Evolutionary conservation across 64 coral and sea anemone species (phyloP).

Genomic region (Stichodactyla mertensii): DNA sequence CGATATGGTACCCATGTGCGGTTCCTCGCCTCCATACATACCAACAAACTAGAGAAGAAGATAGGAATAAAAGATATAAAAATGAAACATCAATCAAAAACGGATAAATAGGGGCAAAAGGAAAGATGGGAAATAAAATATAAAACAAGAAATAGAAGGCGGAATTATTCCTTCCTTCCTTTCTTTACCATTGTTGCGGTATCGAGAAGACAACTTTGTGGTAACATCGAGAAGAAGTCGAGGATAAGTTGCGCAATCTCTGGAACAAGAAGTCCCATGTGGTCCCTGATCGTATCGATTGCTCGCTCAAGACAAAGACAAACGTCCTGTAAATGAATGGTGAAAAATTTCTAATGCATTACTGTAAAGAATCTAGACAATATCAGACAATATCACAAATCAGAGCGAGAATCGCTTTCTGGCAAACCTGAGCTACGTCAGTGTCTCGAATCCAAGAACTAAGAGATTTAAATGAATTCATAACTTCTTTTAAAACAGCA

Average conservation of each 20-base stretch:
- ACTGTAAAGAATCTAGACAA: no score
- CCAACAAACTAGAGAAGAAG: conserved; percentile 52
- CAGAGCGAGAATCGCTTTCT: no score
- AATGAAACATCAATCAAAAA: not conserved
- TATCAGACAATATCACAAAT: no score
- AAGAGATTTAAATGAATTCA: conserved; percentile 58
- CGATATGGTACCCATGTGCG: conserved; percentile 41
- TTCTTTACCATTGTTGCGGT: conserved; percentile 44
- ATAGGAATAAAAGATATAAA: not conserved
- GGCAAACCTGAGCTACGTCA: conserved; percentile 57
- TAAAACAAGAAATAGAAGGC: not conserved
- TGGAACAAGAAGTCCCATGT: conserved; percentile 68
- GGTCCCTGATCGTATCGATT: conserved; percentile 84
- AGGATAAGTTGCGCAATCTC: conserved; percentile 51
- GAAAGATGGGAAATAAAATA: not conserved
- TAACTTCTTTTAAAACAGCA: conserved; percentile 60
- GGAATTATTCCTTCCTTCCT: no score
- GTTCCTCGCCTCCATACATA: conserved; percentile 62
- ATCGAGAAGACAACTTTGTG: conserved; percentile 53
- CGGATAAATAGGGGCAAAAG: not conserved
- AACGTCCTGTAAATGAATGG: conserved; percentile 37
- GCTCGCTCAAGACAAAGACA: conserved; percentile 87
- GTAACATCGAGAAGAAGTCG: conserved; percentile 42
- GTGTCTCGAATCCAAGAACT: conserved; percentile 53
- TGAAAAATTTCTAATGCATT: not conserved